These are phyloP conservation scores for Zonitis immaculata DNA, from an alignment of 2,888 invertebrate genomes.

Conservation along the genomic window DNA sequence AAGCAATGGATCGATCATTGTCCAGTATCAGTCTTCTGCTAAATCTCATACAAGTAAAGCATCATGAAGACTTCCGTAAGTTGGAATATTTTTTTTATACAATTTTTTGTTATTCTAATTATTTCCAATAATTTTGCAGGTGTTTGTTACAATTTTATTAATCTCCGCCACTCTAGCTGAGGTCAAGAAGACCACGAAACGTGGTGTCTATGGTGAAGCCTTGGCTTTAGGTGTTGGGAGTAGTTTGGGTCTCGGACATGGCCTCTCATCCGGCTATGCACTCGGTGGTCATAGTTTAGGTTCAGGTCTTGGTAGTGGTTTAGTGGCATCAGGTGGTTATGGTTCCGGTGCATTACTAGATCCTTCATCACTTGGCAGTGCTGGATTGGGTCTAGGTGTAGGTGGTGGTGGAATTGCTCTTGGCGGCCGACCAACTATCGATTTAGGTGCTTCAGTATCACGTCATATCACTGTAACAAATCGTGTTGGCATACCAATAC, in stretches of 20 bases:
- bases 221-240: constrained; percentile 37
- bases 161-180: constrained; percentile 45
- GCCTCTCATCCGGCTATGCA: constrained; percentile 8
- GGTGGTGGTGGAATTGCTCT: constrained; percentile 12
- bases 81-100: constrained; percentile 3
- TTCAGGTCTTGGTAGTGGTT: background rate
- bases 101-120: background rate
- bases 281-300: constrained; percentile 16
- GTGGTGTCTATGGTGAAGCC: constrained; percentile 49
- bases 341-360: background rate
- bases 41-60: constrained; percentile 28
- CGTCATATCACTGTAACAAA: constrained; percentile 48
- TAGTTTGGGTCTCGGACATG: constrained; percentile 33
- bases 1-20: constrained; percentile 24
- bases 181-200: constrained; percentile 47
- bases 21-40: constrained; percentile 42
- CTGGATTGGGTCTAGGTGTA: constrained; percentile 6
- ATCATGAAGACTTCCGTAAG: constrained; percentile 43
- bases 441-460: constrained; percentile 37
- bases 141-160: constrained; percentile 47
- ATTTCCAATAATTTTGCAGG: constrained; percentile 35
- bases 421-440: constrained; percentile 13
- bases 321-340: constrained; percentile 9
- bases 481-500: constrained; percentile 51
- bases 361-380: background rate